Evolutionary conservation across 2,113 vertebrate genomes (phyloP).

Genomic region (Chlamydotis undulata): DNA sequence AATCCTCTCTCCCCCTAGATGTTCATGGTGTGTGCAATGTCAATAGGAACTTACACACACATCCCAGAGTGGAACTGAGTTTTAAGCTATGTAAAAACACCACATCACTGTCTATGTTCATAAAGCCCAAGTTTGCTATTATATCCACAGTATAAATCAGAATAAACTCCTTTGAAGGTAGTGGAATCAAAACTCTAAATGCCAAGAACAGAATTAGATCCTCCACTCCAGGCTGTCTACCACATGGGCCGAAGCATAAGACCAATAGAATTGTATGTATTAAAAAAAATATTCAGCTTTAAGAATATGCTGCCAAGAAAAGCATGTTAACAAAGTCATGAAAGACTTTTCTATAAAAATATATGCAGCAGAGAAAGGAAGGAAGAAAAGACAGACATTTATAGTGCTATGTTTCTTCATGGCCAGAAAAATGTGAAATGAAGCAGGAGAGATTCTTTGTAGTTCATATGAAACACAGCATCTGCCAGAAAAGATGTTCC

Average conservation of each 20-base stretch:
- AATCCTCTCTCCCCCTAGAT: neutral
- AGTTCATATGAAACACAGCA: constrained; percentile 27
- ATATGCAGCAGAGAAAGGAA: neutral
- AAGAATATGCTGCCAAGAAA: neutral
- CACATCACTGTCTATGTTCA: neutral
- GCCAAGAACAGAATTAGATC: neutral
- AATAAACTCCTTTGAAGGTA: neutral
- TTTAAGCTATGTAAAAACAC: neutral
- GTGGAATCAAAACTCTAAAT: neutral
- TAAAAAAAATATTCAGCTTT: neutral
- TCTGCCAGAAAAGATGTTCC: constrained; percentile 41
- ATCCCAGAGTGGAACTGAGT: neutral
- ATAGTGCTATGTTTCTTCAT: constrained; percentile 8
- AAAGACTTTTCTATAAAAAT: neutral
- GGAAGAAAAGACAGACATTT: neutral
- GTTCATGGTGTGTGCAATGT: neutral
- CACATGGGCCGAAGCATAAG: neutral
- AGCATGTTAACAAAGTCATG: neutral
- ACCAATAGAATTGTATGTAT: neutral
- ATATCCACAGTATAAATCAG: neutral
- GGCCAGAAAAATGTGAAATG: constrained; percentile 4
- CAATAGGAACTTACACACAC: neutral
- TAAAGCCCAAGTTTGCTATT: neutral
- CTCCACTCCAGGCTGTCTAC: neutral
- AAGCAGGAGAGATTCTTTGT: constrained; percentile 10